Conservation (phyloP, 2,888 invertebrate species). For the Lochmaea crataegi region DNA sequence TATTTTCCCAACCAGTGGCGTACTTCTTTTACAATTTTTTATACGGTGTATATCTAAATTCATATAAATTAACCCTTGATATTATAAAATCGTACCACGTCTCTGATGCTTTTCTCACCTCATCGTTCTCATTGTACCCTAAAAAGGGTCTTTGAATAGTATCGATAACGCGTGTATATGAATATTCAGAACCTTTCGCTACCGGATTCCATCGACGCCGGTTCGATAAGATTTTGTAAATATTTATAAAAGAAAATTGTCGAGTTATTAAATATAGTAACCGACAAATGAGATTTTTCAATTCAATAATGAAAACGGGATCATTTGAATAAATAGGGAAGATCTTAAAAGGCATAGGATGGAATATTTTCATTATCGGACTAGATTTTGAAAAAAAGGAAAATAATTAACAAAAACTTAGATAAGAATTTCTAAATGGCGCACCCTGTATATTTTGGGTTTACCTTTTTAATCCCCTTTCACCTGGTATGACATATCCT, state of each 20-base stretch:
- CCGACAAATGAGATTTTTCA: slow-evolving; percentile 25
- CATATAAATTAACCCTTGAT: too few relatives aligned
- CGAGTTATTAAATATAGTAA: slow-evolving; percentile 34
- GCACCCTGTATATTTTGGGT: too few relatives aligned
- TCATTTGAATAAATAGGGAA: background rate
- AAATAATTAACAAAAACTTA: too few relatives aligned
- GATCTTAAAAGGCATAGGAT: too few relatives aligned
- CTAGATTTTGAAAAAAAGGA: too few relatives aligned
- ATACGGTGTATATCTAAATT: too few relatives aligned
- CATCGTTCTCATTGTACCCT: slow-evolving; percentile 3
- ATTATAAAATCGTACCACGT: background rate
- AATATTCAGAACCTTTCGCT: slow-evolving; percentile 36
- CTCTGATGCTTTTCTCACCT: slow-evolving; percentile 26
- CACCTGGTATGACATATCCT: too few relatives aligned
- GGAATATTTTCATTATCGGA: too few relatives aligned
- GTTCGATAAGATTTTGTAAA: slow-evolving; percentile 33
- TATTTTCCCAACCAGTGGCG: too few relatives aligned
- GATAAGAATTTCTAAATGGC: too few relatives aligned
- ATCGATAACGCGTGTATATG: slow-evolving; percentile 35
- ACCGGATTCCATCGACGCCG: slow-evolving; percentile 15
- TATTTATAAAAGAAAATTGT: slow-evolving; percentile 38
- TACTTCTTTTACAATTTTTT: too few relatives aligned
- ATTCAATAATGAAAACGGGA: background rate
- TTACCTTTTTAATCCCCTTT: too few relatives aligned
- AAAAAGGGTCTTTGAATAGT: slow-evolving; percentile 25